These are phyloP conservation scores for Holacanthella duospinosa DNA, from an alignment of 2,888 invertebrate genomes.

Conservation along the genomic window DNA sequence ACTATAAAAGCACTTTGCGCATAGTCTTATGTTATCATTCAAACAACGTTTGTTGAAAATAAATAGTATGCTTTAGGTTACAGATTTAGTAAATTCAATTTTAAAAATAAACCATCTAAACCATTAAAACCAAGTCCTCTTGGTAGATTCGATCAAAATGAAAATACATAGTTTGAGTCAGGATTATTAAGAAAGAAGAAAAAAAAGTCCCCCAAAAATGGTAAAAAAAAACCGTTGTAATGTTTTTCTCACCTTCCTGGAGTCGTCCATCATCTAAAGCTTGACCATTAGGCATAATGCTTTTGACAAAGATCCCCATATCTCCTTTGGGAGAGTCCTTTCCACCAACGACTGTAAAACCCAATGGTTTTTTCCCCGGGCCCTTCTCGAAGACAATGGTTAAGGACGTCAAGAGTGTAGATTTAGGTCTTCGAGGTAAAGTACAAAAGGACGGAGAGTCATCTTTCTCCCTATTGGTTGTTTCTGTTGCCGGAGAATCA, in stretches of 20 bases:
- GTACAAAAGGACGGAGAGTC: slow-evolving; percentile 51
- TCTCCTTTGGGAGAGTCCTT: slow-evolving; percentile 75
- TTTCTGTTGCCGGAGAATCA: slow-evolving; percentile 22
- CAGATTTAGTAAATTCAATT: too few relatives aligned
- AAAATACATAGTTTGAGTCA: too few relatives aligned
- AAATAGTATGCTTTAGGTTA: too few relatives aligned
- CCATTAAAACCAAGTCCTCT: too few relatives aligned
- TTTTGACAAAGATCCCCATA: slow-evolving; percentile 81
- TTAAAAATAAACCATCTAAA: too few relatives aligned
- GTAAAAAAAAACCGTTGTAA: too few relatives aligned
- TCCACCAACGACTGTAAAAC: slow-evolving; percentile 83
- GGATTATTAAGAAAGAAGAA: too few relatives aligned
- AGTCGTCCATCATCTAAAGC: slow-evolving; percentile 72
- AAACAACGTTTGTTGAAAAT: too few relatives aligned
- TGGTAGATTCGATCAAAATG: too few relatives aligned
- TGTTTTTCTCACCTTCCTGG: slow-evolving; percentile 57
- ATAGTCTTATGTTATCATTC: too few relatives aligned
- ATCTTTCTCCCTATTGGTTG: slow-evolving; percentile 17
- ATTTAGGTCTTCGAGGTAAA: slow-evolving; percentile 58
- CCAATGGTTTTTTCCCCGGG: slow-evolving; percentile 69
- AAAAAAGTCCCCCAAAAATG: too few relatives aligned
- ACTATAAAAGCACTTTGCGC: too few relatives aligned
- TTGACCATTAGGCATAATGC: slow-evolving; percentile 73
- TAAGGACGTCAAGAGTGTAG: slow-evolving; percentile 57
- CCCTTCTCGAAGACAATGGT: slow-evolving; percentile 62